Evolutionary conservation across 2,113 vertebrate genomes (phyloP).

Genomic region (Equus przewalskii): DNA sequence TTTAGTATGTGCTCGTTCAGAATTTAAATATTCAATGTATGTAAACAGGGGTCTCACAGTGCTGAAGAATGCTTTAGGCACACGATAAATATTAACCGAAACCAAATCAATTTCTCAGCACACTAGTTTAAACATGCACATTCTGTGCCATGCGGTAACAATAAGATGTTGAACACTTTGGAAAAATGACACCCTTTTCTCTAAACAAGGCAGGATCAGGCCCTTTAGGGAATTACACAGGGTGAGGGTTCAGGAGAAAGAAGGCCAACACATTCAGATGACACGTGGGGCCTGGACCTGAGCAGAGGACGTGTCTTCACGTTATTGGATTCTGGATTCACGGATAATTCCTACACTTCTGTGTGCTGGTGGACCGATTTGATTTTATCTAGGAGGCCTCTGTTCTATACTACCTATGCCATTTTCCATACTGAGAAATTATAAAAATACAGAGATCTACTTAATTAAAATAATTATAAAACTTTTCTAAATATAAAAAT

Average conservation of each 20-base stretch:
- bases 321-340: neutral
- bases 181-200: neutral
- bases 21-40: constrained; percentile 61
- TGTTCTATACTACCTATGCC: neutral
- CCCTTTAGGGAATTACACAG: constrained; percentile 24
- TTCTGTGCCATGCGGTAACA: neutral
- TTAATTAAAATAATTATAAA: constrained; percentile 7
- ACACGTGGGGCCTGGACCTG: neutral
- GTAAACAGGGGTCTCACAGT: neutral
- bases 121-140: constrained; percentile 34
- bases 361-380: constrained; percentile 5
- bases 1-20: neutral
- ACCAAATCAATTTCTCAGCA: constrained; percentile 37
- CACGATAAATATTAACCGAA: constrained; percentile 56
- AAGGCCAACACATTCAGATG: neutral
- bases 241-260: neutral
- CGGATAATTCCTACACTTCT: constrained; percentile 1
- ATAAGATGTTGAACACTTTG: neutral
- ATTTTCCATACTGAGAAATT: neutral
- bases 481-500: neutral
- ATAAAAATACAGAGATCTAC: neutral
- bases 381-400: constrained; percentile 38
- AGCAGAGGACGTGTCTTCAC: neutral
- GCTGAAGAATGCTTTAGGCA: constrained; percentile 42
- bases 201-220: neutral